A percentile compares a stretch with the other conserved stretches of the same genome.
Evolutionary conservation across 1,140 invertebrate genomes (phyloP).

Genomic region (Whitmania pigra): DNA sequence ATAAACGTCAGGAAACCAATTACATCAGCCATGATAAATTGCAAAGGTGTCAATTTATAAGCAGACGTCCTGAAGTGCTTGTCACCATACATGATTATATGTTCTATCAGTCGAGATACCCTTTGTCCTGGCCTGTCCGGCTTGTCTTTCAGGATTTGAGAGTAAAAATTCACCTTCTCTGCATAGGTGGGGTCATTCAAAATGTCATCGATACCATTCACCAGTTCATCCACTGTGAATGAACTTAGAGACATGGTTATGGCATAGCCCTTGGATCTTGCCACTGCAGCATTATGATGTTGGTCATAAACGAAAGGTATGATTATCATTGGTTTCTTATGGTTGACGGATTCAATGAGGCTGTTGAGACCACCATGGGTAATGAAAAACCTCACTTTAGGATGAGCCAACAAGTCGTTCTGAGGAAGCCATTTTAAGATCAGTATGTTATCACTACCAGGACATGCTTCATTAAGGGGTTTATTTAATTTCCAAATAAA

Average conservation of each 20-base stretch:
- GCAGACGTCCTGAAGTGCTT: not conserved
- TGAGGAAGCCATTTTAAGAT: conserved; percentile 3
- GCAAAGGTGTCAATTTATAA: not conserved
- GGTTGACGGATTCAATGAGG: conserved; percentile 3
- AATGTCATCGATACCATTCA: not conserved
- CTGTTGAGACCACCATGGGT: conserved; percentile 11
- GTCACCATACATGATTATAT: conserved; percentile 3
- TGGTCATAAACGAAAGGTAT: not conserved
- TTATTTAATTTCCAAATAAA: conserved; percentile 12
- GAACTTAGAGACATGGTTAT: not conserved
- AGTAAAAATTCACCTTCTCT: not conserved
- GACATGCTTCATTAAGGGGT: not conserved
- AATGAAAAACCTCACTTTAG: conserved; percentile 2
- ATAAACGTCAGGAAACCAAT: not conserved
- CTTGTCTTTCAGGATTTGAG: conserved; percentile 10
- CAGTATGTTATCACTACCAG: not conserved
- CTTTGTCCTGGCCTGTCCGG: not conserved
- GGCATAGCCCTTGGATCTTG: not conserved
- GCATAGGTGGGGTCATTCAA: not conserved
- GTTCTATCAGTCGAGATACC: not conserved
- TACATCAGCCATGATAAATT: conserved; percentile 11
- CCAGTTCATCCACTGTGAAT: not conserved
- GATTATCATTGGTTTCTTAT: conserved; percentile 8
- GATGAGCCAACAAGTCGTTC: conserved; percentile 12
- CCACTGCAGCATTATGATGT: not conserved